phyloP scores from a whole-genome alignment of 1,140 invertebrate genomes.

The Matsumurasca onukii region DNA sequence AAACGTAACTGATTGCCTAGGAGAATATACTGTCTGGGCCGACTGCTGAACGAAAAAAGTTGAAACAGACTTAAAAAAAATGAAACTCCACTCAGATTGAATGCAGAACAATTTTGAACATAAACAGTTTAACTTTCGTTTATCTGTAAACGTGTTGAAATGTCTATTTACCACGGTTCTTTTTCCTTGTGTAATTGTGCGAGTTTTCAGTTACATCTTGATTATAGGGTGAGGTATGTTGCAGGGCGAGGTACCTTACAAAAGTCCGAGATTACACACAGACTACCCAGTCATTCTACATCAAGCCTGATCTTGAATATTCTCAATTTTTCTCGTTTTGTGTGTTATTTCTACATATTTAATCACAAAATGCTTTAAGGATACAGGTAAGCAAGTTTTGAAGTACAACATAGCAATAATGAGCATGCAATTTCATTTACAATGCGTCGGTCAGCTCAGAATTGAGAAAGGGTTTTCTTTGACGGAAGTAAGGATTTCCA shows the following conservation, averaged over 20 bases:
- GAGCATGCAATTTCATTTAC: too few species aligned
- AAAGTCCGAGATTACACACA: constrained; percentile 18
- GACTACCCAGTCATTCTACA: constrained; percentile 29
- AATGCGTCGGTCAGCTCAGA: too few species aligned
- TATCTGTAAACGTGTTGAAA: background rate
- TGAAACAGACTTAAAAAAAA: background rate
- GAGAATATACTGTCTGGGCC: too few species aligned
- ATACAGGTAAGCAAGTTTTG: too few species aligned
- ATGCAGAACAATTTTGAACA: background rate
- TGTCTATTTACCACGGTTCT: background rate
- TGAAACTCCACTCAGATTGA: background rate
- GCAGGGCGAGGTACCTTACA: constrained; percentile 23
- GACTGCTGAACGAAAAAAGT: too few species aligned
- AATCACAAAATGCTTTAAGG: too few species aligned
- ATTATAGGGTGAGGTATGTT: constrained; percentile 8
- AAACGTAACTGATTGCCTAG: too few species aligned
- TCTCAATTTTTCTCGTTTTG: too few species aligned
- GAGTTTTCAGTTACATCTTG: background rate
- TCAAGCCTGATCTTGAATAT: constrained; percentile 15
- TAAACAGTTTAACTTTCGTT: background rate
- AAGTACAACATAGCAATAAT: too few species aligned
- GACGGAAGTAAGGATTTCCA: too few species aligned
- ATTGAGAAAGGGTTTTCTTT: too few species aligned
- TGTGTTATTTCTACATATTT: too few species aligned
- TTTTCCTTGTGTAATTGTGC: background rate